These are phyloP conservation scores for Cyphomyrus plagiostoma DNA, from an alignment of 2,113 vertebrate species.

Conservation along the genomic window DNA sequence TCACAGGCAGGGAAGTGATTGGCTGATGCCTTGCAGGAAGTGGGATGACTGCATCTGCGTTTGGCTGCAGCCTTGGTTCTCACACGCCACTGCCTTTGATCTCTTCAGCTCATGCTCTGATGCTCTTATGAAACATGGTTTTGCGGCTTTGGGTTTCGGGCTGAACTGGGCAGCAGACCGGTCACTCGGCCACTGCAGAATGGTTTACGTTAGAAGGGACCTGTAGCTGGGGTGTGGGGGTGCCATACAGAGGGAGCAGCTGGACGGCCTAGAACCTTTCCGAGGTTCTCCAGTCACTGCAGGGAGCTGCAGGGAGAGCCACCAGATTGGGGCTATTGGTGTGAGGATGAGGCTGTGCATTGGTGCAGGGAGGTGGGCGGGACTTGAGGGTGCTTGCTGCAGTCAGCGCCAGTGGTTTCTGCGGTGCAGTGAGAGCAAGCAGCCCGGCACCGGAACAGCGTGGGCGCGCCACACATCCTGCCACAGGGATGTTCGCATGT, in stretches of 20 bases:
- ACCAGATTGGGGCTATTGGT: background rate
- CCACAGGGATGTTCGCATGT: background rate
- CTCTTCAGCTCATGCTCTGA: background rate
- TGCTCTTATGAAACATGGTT: background rate
- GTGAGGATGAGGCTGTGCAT: background rate
- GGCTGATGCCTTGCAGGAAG: background rate
- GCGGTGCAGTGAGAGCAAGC: background rate
- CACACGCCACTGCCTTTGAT: background rate
- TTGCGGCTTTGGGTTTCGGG: background rate
- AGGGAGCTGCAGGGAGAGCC: background rate
- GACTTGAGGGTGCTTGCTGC: background rate
- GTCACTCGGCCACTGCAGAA: background rate
- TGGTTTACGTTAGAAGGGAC: background rate
- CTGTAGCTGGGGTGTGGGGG: no score
- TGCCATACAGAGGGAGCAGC: background rate
- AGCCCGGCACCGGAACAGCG: background rate
- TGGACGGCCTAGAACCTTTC: background rate
- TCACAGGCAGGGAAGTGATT: background rate
- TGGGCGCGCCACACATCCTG: background rate
- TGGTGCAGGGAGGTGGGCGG: background rate
- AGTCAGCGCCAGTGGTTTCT: background rate
- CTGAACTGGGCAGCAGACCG: background rate
- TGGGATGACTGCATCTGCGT: background rate
- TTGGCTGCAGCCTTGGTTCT: background rate
- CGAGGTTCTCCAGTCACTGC: background rate